These are phyloP conservation scores for Latrodectus elegans DNA, from an alignment of 2,888 invertebrate genomes.

Conservation along the genomic window DNA sequence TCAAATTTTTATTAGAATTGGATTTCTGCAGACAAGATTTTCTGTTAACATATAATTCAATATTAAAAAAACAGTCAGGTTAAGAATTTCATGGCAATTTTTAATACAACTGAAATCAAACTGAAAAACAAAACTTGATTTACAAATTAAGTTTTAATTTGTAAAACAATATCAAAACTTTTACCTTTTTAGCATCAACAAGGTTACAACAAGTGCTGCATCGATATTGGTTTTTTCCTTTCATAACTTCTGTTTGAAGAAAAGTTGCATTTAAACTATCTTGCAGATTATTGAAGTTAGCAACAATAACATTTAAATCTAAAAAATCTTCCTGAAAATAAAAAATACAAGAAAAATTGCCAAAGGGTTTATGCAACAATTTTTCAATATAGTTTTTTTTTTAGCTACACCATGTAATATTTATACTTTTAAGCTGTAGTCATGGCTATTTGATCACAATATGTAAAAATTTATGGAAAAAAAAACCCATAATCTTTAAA, in stretches of 20 bases:
- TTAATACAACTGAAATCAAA: not conserved
- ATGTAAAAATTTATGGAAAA: too few relatives aligned
- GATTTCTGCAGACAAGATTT: too few relatives aligned
- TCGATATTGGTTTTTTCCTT: constrained; percentile 75
- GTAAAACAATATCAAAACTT: not conserved
- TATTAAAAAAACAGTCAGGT: not conserved
- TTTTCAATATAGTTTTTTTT: too few relatives aligned
- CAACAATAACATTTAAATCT: constrained; percentile 74
- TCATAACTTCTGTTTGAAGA: constrained; percentile 74
- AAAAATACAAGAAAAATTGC: not conserved
- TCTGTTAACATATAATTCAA: too few relatives aligned
- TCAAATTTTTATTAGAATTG: too few relatives aligned
- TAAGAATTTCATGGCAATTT: not conserved
- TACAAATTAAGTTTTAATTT: not conserved
- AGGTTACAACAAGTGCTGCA: constrained; percentile 74
- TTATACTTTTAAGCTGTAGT: too few relatives aligned
- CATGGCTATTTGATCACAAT: too few relatives aligned
- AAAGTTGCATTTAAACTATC: constrained; percentile 72
- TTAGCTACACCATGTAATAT: too few relatives aligned
- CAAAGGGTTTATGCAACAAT: too few relatives aligned
- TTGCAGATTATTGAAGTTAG: constrained; percentile 73
- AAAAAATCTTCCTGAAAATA: constrained; percentile 71
- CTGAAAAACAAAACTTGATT: not conserved
- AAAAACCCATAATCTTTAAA: too few relatives aligned
- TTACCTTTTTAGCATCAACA: constrained; percentile 75